Percentiles rank a stretch among this genome's conserved stretches.
These are phyloP conservation scores for Nowickia ferox DNA, from an alignment of 2,888 invertebrate species.

Conservation along the genomic window DNA sequence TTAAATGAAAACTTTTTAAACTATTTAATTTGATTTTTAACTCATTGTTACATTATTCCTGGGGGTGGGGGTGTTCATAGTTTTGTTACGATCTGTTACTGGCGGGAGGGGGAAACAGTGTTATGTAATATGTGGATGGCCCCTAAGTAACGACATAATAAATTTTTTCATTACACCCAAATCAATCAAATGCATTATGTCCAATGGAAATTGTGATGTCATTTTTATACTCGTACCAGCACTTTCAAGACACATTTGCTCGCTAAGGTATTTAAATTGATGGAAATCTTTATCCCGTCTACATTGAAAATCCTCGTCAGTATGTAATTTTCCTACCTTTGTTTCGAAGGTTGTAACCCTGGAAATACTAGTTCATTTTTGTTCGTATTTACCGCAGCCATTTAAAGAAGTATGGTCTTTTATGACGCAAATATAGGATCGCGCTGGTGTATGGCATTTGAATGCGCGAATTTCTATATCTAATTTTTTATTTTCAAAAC, in stretches of 20 bases:
- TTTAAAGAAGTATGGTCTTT: neutral
- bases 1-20: no score
- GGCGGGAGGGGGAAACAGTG: no score
- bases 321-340: neutral
- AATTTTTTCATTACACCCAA: conserved; percentile 24
- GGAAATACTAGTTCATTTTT: neutral
- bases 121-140: no score
- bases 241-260: neutral
- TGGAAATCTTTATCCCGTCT: conserved; percentile 8
- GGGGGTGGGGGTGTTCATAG: no score
- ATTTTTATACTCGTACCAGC: neutral
- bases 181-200: conserved; percentile 13
- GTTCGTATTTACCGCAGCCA: conserved; percentile 25
- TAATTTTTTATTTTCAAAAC: neutral
- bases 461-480: conserved; percentile 3
- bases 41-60: no score
- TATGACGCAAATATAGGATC: conserved; percentile 31
- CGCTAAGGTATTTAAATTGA: neutral
- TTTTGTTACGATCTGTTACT: no score
- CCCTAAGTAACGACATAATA: no score
- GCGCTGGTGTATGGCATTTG: conserved; percentile 14
- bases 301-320: neutral
- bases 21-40: no score
- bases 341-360: neutral
- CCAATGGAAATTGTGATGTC: conserved; percentile 13